Percentiles rank a stretch among this genome's conserved stretches.
Conservation (phyloP, 1,140 invertebrate genomes). For the Ptiloglossa arizonensis region DNA sequence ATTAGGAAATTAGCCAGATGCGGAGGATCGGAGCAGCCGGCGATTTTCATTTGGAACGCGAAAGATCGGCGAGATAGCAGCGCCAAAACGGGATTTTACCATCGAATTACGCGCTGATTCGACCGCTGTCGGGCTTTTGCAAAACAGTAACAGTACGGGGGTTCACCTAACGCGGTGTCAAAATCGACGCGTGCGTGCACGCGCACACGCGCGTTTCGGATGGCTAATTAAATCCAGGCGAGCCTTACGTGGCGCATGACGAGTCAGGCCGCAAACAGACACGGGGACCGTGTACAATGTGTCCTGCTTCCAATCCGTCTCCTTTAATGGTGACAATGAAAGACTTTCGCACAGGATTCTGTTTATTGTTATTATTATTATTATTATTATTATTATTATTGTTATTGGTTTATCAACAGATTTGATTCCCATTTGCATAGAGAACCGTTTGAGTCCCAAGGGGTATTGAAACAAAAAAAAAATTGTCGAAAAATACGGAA, state of each 20-base stretch:
- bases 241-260: constrained; percentile 45
- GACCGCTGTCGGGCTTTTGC: not conserved
- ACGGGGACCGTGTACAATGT: constrained; percentile 58
- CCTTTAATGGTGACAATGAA: too few relatives aligned
- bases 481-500: too few relatives aligned
- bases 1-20: constrained; percentile 6
- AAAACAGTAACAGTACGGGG: not conserved
- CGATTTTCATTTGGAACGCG: not conserved
- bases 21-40: not conserved
- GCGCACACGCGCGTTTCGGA: not conserved
- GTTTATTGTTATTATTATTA: too few relatives aligned
- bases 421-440: too few relatives aligned
- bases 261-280: constrained; percentile 62
- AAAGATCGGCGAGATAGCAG: constrained; percentile 10
- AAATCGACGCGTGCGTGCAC: constrained; percentile 11
- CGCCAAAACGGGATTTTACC: not conserved
- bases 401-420: too few relatives aligned
- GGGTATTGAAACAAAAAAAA: too few relatives aligned
- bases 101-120: constrained; percentile 4
- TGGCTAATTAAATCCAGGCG: constrained; percentile 61
- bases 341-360: too few relatives aligned
- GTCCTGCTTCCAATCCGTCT: too few relatives aligned
- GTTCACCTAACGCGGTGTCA: not conserved
- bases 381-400: too few relatives aligned
- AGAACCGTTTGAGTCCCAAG: too few relatives aligned